A percentile compares a stretch with the other conserved stretches of the same genome.
These are phyloP conservation scores for Drosophila kurseongensis DNA, from an alignment of 1,140 invertebrate genomes.

Conservation along the genomic window DNA sequence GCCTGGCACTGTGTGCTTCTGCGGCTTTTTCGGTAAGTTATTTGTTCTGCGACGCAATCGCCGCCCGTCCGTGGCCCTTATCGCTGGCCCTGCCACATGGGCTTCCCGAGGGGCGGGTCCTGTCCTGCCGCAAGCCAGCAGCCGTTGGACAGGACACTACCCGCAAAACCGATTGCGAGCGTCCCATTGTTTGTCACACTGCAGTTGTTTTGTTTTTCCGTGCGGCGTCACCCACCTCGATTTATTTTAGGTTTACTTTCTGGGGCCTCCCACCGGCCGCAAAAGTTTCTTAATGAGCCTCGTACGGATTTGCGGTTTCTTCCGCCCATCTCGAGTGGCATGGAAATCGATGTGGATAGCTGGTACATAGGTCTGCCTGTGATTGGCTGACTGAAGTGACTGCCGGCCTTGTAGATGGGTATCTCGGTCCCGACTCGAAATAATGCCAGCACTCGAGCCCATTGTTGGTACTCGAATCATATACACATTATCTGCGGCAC, in stretches of 20 bases:
- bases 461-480: conserved; percentile 64
- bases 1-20: conserved; percentile 44
- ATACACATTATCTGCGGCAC: conserved; percentile 62
- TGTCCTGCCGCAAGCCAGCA: conserved; percentile 52
- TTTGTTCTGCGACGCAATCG: conserved; percentile 73
- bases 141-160: conserved; percentile 12
- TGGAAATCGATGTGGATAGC: conserved; percentile 29
- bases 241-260: conserved; percentile 65
- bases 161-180: conserved; percentile 59
- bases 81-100: conserved; percentile 15
- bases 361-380: conserved; percentile 8
- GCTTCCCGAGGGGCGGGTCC: conserved; percentile 14
- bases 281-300: conserved; percentile 63
- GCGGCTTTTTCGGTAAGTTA: conserved; percentile 73
- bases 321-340: neutral
- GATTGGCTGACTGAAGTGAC: neutral
- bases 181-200: conserved; percentile 66
- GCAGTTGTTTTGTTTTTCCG: conserved; percentile 51
- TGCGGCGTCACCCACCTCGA: conserved; percentile 33
- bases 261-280: conserved; percentile 17
- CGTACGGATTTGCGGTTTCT: conserved; percentile 48
- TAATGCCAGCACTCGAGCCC: conserved; percentile 27
- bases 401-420: conserved; percentile 14
- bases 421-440: conserved; percentile 4
- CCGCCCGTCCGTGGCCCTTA: conserved; percentile 17